A percentile compares a stretch with the other conserved stretches of the same genome.
Conservation (phyloP, 2,888 invertebrate species). For the Epiperipatus broadwayi region DNA sequence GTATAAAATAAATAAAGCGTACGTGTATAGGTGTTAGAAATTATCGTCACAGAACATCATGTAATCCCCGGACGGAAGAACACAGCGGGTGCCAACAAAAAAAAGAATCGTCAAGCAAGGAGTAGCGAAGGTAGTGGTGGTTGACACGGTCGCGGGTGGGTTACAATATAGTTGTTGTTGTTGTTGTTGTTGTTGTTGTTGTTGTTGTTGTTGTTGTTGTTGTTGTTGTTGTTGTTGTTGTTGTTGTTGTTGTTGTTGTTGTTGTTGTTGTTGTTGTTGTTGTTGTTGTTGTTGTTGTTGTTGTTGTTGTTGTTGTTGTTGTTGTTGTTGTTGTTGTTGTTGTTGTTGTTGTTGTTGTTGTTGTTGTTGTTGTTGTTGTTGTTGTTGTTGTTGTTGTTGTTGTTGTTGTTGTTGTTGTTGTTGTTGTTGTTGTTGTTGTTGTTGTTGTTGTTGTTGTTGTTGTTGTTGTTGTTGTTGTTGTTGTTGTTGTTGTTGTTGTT, state of each 20-base stretch:
- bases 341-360: not conserved
- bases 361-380: conserved; percentile 5
- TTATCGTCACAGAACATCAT: too few species aligned
- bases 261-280: conserved; percentile 11
- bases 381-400: conserved; percentile 14
- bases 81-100: too few species aligned
- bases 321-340: conserved; percentile 7
- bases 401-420: conserved; percentile 13
- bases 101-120: too few species aligned
- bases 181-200: conserved; percentile 12
- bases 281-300: conserved; percentile 9
- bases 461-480: conserved; percentile 13
- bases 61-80: too few species aligned
- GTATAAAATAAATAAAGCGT: too few species aligned
- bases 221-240: conserved; percentile 14
- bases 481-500: conserved; percentile 8
- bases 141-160: too few species aligned
- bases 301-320: conserved; percentile 6
- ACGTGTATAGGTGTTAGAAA: too few species aligned
- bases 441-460: conserved; percentile 14
- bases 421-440: conserved; percentile 13
- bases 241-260: conserved; percentile 15
- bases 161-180: conserved; percentile 12
- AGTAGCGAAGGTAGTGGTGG: too few species aligned
- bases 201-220: conserved; percentile 15